Evolutionary conservation across 2,113 vertebrate genomes (phyloP).

Genomic region (Muntiacus muntjak): DNA sequence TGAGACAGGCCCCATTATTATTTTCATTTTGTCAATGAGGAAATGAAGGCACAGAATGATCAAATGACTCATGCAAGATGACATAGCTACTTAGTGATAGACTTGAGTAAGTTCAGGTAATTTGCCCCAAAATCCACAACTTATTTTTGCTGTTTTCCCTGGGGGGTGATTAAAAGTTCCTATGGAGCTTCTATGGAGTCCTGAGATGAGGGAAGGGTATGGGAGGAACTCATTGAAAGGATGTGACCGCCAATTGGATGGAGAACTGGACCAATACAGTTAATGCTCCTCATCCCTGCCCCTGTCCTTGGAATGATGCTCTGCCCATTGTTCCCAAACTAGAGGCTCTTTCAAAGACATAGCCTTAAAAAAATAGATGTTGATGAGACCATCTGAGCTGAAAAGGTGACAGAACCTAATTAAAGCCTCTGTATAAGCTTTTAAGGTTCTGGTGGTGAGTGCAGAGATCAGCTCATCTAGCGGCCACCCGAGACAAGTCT

Average conservation of each 20-base stretch:
- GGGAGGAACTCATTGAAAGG: neutral
- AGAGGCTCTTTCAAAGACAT: neutral
- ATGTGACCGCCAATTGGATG: neutral
- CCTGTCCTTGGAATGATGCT: neutral
- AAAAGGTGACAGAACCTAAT: neutral
- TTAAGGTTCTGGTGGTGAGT: neutral
- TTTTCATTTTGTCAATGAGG: neutral
- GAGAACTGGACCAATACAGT: neutral
- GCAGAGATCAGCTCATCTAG: neutral
- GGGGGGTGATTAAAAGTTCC: neutral
- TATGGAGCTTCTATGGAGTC: accelerated
- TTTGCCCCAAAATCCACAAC: neutral
- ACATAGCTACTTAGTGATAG: neutral
- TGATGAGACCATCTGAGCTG: neutral
- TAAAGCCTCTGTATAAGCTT: neutral
- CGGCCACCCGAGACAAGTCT: neutral
- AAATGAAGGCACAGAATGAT: neutral
- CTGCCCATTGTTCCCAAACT: neutral
- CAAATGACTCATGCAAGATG: neutral
- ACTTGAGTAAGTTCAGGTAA: neutral
- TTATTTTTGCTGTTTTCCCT: neutral
- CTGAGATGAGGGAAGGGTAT: neutral
- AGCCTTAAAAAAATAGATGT: neutral
- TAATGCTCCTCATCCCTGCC: neutral
- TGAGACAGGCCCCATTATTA: neutral